Evolutionary conservation across 2,113 vertebrate species (phyloP), one percentile per base, ranked within the genome.

Genomic region (Neofelis nebulosa): DNA sequence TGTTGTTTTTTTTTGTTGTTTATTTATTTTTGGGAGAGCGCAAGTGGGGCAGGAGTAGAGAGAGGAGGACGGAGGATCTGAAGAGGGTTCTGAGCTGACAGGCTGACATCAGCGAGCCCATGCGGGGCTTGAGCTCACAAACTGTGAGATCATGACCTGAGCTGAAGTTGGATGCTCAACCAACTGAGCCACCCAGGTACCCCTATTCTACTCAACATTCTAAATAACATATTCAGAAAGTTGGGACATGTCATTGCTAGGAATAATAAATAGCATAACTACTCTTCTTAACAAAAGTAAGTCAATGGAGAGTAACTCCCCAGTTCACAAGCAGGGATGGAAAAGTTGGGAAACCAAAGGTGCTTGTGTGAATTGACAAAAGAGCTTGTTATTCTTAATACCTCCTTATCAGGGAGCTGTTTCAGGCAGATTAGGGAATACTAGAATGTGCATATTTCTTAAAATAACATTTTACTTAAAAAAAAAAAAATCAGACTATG

Each of bases 391-490:
- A 36, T 68, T 94, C 55, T 86, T 81, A 69, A 74, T 55, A 69
- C 10, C 7, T 74, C 81, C n/a, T 95, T 86, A 48, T 76, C 41
- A 29, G 31, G 19, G 61, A 86, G 52, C 7, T 66, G n/a, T 81
- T 95, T 71, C 33, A 45, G 73, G 7, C 13, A 87, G 55, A 79
- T 74, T 18, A 92, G 31, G 63, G 25, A 94, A 36, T 55, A 80
- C 36, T 85, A 73, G 48, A 84, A 71, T 36, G 4, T n/a, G 68
- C 1, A 14, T 50, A 68, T 48, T 68, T 80, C 66, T 95, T 92
- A 87, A 68, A 92, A 71, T 78, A 68, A 80, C 45, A 36, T 88
- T 92, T 98, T n/a, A 7, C 50, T 94, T 84, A 33, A 31, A 18
- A 86, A 33, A 29, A 29, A 18, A 86, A 68, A 94, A 73, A 38